Base-by-base conservation (phyloP, 2,113 vertebrate genomes). In the Sterrhoptilus dennistouni region DNA sequence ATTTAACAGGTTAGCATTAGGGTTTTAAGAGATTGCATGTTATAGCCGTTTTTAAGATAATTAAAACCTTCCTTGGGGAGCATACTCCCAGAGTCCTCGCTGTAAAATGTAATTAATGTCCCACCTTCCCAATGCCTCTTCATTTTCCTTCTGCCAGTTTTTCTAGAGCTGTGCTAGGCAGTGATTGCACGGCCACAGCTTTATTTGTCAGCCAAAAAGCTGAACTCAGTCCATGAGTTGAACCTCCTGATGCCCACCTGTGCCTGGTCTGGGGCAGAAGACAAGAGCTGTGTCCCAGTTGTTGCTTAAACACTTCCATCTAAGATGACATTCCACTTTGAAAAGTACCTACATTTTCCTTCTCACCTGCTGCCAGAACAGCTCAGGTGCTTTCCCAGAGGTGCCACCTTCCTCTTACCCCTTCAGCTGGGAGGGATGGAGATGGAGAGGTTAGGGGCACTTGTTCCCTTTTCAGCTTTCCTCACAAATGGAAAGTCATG, bases 1-100 rank as follows among this genome's bases (percentile, higher is more conserved):
- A 92, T 94, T 95, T 96, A 90, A 87, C 66, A 91, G 74, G 57
- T 90, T 83, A 66, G 35, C 75, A 29, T 95, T 96, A 87, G 63
- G 29, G 80, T 96, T 95, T 88, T 92, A 94, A 97, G 80, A 92
- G 68, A 64, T 57, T 94, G n/a, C 80, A 25, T 65, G 69, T 74
- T 79, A 33, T 29, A 91, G 53, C 15, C 5, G 1, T 78, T 75
- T 92, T 87, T 54, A 81, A 71, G 78, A 83, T 75, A 95, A 87
- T 87, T 92, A 84, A 95, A 96, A 68, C 71, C 64, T 77, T 87
- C 60, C 49, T 18, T 2, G 7, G 60, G 63, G 81, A 94, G 54
- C 11, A 1, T 60, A 45, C 87, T 96, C 77, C 64, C 78, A 61
- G 63, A 44, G 56, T 74, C 49, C 61, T 87, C 4, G 0, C 23